A percentile compares a stretch with the other conserved stretches of the same genome.
Evolutionary conservation across 2,797 vertebrate species (phyloP).

Genomic region (Cossypha polioptera): DNA sequence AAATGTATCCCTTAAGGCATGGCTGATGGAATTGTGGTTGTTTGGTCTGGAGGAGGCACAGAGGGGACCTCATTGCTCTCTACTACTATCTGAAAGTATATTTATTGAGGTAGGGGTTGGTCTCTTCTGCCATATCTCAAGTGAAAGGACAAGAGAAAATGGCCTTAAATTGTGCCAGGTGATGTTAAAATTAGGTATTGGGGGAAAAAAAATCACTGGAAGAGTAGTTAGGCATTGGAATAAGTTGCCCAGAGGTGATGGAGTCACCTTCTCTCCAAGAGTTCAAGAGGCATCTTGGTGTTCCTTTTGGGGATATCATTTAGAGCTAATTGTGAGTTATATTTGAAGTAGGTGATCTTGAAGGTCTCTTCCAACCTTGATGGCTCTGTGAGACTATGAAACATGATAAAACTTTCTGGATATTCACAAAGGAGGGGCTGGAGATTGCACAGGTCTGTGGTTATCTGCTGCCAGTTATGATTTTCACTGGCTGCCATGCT

Average conservation of each 20-base stretch:
- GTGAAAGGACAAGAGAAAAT: background rate
- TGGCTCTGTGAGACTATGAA: background rate
- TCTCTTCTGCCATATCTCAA: background rate
- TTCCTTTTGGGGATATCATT: rapidly evolving
- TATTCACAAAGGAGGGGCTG: background rate
- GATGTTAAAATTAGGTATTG: background rate
- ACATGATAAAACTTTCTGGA: background rate
- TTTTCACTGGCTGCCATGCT: background rate
- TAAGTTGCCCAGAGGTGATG: background rate
- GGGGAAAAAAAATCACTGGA: background rate
- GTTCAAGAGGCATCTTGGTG: no score
- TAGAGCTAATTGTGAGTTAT: background rate
- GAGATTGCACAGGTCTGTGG: background rate
- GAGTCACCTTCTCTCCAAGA: no score
- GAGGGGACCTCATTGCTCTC: background rate
- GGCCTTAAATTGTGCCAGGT: background rate
- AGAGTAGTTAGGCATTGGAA: background rate
- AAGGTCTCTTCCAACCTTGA: background rate
- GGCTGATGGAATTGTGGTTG: background rate
- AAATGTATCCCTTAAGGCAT: background rate
- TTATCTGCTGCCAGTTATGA: background rate
- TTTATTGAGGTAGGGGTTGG: background rate
- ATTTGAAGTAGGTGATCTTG: background rate
- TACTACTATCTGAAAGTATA: background rate
- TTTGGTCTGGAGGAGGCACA: background rate